These are phyloP conservation scores for Ornithoptera alexandrae DNA, from an alignment of 2,888 invertebrate species.

Conservation along the genomic window DNA sequence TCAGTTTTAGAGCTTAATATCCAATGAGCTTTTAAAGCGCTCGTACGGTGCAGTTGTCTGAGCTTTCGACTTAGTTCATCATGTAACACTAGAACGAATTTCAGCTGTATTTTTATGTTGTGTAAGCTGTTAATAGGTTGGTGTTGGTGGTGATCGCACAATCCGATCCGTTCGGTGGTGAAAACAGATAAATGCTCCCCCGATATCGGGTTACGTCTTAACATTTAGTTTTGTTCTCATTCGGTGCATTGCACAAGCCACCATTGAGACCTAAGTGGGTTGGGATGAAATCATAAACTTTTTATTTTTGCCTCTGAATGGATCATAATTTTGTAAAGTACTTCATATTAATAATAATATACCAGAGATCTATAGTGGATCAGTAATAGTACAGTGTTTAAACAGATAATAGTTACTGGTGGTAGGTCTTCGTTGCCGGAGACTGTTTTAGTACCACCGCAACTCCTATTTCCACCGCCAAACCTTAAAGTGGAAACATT, in stretches of 20 bases:
- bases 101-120: slow-evolving; percentile 37
- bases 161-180: slow-evolving; percentile 59
- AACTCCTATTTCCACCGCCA: too few species aligned
- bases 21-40: not conserved
- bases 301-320: slow-evolving; percentile 13
- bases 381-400: too few species aligned
- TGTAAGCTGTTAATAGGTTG: slow-evolving; percentile 40
- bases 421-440: too few species aligned
- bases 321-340: slow-evolving; percentile 17
- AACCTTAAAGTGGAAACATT: too few species aligned
- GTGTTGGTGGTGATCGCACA: slow-evolving; percentile 49
- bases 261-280: slow-evolving; percentile 37
- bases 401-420: too few species aligned
- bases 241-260: slow-evolving; percentile 41
- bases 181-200: slow-evolving; percentile 71
- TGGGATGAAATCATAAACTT: slow-evolving; percentile 17
- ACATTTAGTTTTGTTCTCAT: slow-evolving; percentile 48
- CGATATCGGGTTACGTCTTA: slow-evolving; percentile 67
- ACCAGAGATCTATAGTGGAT: too few species aligned
- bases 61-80: slow-evolving; percentile 56
- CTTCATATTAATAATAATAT: slow-evolving; percentile 5
- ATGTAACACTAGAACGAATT: slow-evolving; percentile 47
- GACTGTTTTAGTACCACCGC: too few species aligned
- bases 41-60: too few species aligned
- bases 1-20: slow-evolving; percentile 24